These are phyloP conservation scores for Acanthochromis polyacanthus DNA, from an alignment of 2,113 vertebrate species.

Conservation along the genomic window DNA sequence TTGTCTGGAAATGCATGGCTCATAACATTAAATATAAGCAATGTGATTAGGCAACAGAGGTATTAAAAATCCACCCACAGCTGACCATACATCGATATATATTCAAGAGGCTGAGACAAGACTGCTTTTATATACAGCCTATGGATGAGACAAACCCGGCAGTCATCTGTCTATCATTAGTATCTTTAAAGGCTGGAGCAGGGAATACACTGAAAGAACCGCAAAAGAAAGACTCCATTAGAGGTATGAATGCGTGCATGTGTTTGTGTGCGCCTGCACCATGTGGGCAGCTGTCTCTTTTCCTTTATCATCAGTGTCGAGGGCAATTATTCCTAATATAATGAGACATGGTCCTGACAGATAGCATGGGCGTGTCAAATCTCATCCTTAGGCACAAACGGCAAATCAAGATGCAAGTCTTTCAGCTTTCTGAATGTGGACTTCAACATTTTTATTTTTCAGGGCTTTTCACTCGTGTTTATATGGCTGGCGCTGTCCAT, in stretches of 20 bases:
- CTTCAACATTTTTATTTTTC: too few species aligned
- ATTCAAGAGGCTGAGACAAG: conserved; percentile 3
- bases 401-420: not conserved
- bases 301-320: not conserved
- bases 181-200: not conserved
- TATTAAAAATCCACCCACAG: conserved; percentile 6
- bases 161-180: conserved; percentile 10
- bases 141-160: not conserved
- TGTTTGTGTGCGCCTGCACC: too few species aligned
- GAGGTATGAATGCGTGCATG: not conserved
- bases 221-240: not conserved
- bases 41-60: not conserved
- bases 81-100: conserved; percentile 1
- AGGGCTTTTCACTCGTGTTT: too few species aligned
- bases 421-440: not conserved
- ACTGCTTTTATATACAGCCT: too few species aligned
- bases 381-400: not conserved
- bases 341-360: not conserved
- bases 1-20: not conserved
- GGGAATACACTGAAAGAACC: not conserved
- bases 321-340: not conserved
- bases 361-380: not conserved
- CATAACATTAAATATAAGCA: not conserved
- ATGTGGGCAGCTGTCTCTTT: not conserved
- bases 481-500: too few species aligned